Conservation (phyloP, 2,797 vertebrate species). For the Lerista edwardsae region DNA sequence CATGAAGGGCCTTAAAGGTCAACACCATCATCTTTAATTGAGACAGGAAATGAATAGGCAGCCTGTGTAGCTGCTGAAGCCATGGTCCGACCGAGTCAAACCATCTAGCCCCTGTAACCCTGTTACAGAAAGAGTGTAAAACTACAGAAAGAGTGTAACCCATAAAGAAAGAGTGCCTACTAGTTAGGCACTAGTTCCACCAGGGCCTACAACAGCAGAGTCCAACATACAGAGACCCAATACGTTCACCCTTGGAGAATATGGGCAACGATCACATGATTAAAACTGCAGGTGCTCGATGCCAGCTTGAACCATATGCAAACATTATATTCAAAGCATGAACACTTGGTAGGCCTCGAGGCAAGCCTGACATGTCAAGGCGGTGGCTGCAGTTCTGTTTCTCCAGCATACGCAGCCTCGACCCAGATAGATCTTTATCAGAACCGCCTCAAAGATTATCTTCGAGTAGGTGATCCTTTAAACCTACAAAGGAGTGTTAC, state of each 20-base stretch:
- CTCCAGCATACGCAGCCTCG: neutral
- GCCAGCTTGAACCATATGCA: neutral
- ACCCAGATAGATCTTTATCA: neutral
- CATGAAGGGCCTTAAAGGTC: too few relatives aligned
- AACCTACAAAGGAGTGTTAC: neutral
- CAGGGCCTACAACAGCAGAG: neutral
- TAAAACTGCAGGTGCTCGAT: too few relatives aligned
- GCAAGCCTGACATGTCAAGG: neutral
- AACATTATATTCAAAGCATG: neutral
- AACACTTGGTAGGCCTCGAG: neutral
- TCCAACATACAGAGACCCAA: neutral
- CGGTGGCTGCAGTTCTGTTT: neutral
- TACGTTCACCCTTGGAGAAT: neutral
- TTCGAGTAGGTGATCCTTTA: rapidly evolving
- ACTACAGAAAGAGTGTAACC: too few relatives aligned
- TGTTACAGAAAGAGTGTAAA: too few relatives aligned
- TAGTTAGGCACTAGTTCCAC: neutral
- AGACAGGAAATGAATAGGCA: too few relatives aligned
- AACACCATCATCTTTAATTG: too few relatives aligned
- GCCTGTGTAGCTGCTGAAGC: too few relatives aligned
- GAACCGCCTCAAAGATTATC: neutral
- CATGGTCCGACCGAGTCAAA: too few relatives aligned
- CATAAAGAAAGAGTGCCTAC: too few relatives aligned
- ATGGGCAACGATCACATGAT: neutral
- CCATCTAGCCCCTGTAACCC: too few relatives aligned